Base-by-base conservation (phyloP, 2,113 vertebrate genomes). In the Coracopsis vasa region DNA sequence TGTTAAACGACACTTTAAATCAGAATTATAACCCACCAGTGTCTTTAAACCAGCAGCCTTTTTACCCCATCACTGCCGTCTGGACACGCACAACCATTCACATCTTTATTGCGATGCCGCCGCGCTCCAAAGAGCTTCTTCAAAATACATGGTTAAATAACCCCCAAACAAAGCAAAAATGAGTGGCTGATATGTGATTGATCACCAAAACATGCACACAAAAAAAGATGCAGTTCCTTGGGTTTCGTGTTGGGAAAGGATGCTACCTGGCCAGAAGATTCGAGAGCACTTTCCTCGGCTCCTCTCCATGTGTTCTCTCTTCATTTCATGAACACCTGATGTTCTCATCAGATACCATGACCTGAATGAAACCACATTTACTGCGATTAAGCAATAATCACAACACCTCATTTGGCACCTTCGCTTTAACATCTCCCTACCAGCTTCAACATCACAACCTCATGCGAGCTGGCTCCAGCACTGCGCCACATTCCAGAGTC, bases 401-500 rank as follows among this genome's bases (percentile, higher is more conserved):
- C 44, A 60, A 47, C 3, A 0, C 31, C 66, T 92, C 2, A 0
- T 45, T 31, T 82, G 95, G 92, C 67, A 88, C 9, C 71, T 37
- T 21, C 42, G 10, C 2, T 2, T 2, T 4, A 10, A 23, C 48
- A 4, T 3, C 79, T 28, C 18, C 73, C 90, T 5, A 21, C 20
- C 56, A 21, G 85, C 72, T 14, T 17, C 71, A 51, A 24, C 54
- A 27, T 5, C 53, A 4, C 51, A 8, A 13, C 11, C 7, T 24
- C 0, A 0, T 0, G 1, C 8, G 13, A 56, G 33, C 12, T 13
- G 72, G 93, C 37, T 67, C 77, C 1, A 4, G 80, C 67, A 11
- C 64, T 2, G 27, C 0, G 0, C 50, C 29, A 1, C 37, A 0
- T 3, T 11, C 48, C 60, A 8, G 23, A 41, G 33, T 10, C 56